Evolutionary conservation across 2,797 vertebrate genomes (phyloP), one percentile per base, ranked within the genome.

Genomic region (Betta splendens): DNA sequence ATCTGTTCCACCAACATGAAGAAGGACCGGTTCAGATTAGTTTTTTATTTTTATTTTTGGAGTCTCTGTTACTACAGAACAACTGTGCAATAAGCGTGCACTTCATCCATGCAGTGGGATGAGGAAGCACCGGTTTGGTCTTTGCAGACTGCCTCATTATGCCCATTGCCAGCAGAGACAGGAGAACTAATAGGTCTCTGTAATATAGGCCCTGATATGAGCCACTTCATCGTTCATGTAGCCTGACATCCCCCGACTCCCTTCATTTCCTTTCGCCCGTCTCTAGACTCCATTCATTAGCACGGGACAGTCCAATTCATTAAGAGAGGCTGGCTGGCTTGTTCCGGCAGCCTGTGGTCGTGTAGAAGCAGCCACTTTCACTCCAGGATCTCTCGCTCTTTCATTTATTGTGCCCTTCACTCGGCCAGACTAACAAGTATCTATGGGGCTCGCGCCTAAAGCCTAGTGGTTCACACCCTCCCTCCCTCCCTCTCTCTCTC

Each of bases 221-320:
- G 79, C 79, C 66, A 49, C 87, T 88, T 88, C 78, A 88, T 91
- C 65, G 46, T 77, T 86, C 85, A 86, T 84, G 76, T 75, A 61
- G 62, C 76, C 61, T 79, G 79, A 87, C 82, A 78, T 75, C 76
- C 71, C 58, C 75, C 71, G 71, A 72, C 75, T 79, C 57, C 73
- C 66, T 80, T 85, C 60, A 85, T 85, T 89, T 89, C 86, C 86
- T 83, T 53, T 68, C 56, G 58, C 64, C 65, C 69, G 59, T 86
- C 73, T 80, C 76, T 81, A 53, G 64, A 74, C 69, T 79, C 71
- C 77, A 77, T 89, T 89, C 76, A 90, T 92, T 89, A 90, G 75
- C 69, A 68, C 28, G 42, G 70, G 67, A 75, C 74, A 83, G 72
- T 86, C 77, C 78, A 77, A 84, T 87, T 90, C 74, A 89, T 92